Percentiles rank a stretch among this genome's conserved stretches.
Evolutionary conservation across 1,140 invertebrate species (phyloP).

Genomic region (Anastatus disparis): DNA sequence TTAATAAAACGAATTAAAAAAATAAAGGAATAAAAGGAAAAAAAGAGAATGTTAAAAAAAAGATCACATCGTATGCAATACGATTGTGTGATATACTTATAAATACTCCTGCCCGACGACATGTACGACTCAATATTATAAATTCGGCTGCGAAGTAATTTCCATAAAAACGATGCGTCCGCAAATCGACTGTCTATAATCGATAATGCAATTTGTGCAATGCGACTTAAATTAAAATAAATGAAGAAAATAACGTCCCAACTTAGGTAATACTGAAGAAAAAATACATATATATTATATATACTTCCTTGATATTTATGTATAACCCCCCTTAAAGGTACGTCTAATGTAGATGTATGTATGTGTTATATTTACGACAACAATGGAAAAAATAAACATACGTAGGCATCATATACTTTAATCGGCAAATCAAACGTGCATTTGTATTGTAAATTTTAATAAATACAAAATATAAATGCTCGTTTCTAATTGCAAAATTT

Average conservation of each 20-base stretch:
- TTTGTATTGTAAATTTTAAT: neutral
- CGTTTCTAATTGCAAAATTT: too few species aligned
- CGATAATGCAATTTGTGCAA: neutral
- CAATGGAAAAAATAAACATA: neutral
- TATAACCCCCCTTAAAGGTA: neutral
- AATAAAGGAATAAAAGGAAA: too few species aligned
- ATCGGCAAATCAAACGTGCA: neutral
- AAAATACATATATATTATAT: too few species aligned
- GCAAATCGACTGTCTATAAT: constrained; percentile 3
- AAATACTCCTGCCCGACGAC: neutral
- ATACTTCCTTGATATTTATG: constrained; percentile 24
- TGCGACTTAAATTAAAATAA: neutral
- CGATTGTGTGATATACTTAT: neutral
- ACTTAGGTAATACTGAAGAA: constrained; percentile 6
- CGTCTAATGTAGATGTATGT: constrained; percentile 11
- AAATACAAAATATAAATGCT: neutral
- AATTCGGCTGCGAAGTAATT: constrained; percentile 32
- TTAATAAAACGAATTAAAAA: too few species aligned
- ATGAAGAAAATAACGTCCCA: too few species aligned
- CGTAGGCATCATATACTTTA: neutral
- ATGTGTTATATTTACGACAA: constrained; percentile 22
- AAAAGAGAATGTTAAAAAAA: too few species aligned
- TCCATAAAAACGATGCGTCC: too few species aligned
- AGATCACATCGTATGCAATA: neutral
- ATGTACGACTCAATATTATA: neutral